Evolutionary conservation across 1,140 invertebrate species (phyloP).

Genomic region (Helicoverpa zea): DNA sequence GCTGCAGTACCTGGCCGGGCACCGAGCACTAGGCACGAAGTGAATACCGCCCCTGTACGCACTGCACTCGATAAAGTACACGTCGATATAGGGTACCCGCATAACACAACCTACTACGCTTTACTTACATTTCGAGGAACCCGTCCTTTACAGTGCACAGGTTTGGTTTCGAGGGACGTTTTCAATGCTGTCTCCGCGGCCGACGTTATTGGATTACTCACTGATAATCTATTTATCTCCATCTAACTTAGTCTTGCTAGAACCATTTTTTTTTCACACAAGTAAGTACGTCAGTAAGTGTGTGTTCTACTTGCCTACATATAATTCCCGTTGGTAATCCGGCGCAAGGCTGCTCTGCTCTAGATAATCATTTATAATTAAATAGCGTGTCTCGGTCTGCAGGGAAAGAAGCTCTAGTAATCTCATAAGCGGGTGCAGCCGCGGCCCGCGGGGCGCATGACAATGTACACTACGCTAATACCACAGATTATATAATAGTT

Average conservation of each 20-base stretch:
- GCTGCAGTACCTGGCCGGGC: neutral
- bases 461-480: neutral
- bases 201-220: too few species aligned
- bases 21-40: neutral
- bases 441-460: neutral
- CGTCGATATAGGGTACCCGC: too few species aligned
- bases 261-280: neutral
- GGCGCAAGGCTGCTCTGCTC: conserved; percentile 1
- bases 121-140: too few species aligned
- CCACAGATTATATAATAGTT: too few species aligned
- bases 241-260: too few species aligned
- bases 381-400: neutral
- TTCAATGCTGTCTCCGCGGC: too few species aligned
- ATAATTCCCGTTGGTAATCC: neutral
- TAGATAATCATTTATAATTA: neutral
- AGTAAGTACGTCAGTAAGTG: neutral
- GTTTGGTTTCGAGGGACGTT: too few species aligned
- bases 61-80: neutral
- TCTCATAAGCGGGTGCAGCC: neutral
- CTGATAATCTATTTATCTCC: too few species aligned
- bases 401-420: conserved; percentile 6
- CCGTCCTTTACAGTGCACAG: too few species aligned
- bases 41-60: neutral
- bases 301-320: neutral
- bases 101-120: too few species aligned